These are phyloP conservation scores for Pseudomyrmex cubaensis DNA, from an alignment of 1,140 invertebrate species.

Conservation along the genomic window DNA sequence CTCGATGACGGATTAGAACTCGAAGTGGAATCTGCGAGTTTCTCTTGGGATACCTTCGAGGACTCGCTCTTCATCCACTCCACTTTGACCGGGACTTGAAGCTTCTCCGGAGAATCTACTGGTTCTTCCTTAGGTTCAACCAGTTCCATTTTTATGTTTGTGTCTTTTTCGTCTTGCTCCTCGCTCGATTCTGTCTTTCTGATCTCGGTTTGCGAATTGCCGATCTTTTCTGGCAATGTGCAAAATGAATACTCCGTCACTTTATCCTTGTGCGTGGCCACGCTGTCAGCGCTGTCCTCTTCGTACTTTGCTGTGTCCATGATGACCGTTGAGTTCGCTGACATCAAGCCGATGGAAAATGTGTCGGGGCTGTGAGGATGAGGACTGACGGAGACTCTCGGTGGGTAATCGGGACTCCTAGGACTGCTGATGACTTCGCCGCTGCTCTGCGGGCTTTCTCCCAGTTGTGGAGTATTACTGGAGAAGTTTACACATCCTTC, in stretches of 20 bases:
- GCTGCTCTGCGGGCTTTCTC: constrained; percentile 80
- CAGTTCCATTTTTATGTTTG: constrained; percentile 46
- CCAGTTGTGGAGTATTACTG: constrained; percentile 79
- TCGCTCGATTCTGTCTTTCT: constrained; percentile 47
- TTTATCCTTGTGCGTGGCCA: constrained; percentile 56
- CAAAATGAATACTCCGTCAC: constrained; percentile 54
- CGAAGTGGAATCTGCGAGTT: constrained; percentile 60
- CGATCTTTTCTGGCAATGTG: constrained; percentile 60
- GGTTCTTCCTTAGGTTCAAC: constrained; percentile 61
- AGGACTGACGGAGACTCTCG: constrained; percentile 74
- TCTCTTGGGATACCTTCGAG: constrained; percentile 36
- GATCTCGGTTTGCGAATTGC: constrained; percentile 62
- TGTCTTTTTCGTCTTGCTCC: not conserved
- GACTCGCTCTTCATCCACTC: constrained; percentile 31
- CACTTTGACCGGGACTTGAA: constrained; percentile 40
- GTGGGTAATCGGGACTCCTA: constrained; percentile 82
- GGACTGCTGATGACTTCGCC: constrained; percentile 79
- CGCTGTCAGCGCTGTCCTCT: constrained; percentile 47
- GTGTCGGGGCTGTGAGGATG: constrained; percentile 75
- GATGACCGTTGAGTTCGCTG: constrained; percentile 61
- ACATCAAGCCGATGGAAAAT: constrained; percentile 71
- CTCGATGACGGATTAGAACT: constrained; percentile 48
- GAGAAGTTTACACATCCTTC: constrained; percentile 79
- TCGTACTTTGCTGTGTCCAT: constrained; percentile 73
- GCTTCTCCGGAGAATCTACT: constrained; percentile 38